These are phyloP conservation scores for Drosophila colorata DNA, from an alignment of 2,888 invertebrate species.

Conservation along the genomic window DNA sequence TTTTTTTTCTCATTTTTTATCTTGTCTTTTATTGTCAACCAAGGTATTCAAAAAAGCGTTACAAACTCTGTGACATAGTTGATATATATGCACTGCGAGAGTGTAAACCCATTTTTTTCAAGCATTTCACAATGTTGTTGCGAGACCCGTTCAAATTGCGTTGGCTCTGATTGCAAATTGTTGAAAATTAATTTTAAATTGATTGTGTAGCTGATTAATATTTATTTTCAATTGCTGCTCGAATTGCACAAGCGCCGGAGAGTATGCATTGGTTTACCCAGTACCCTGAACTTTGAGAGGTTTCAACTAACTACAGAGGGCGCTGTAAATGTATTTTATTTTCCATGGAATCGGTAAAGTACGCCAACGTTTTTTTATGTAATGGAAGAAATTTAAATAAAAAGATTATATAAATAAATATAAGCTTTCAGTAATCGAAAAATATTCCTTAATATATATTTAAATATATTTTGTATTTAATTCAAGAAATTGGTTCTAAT, in stretches of 20 bases:
- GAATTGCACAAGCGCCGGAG: neutral
- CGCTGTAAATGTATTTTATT: neutral
- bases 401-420: no score
- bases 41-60: neutral
- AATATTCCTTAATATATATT: no score
- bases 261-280: conserved; percentile 2
- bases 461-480: no score
- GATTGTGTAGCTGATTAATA: conserved; percentile 19
- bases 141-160: conserved; percentile 12
- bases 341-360: neutral
- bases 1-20: neutral
- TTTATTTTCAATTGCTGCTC: conserved; percentile 10
- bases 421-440: no score
- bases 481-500: no score
- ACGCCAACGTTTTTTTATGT: no score
- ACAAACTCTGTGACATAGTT: neutral
- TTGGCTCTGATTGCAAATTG: conserved; percentile 49
- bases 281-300: neutral
- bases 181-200: conserved; percentile 53
- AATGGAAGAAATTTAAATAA: no score
- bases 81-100: neutral
- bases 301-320: no score
- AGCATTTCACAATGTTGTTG: neutral
- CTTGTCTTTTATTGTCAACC: no score
- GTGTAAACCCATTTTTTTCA: conserved; percentile 8